phyloP scores from a whole-genome alignment of 2,113 vertebrate genomes.

The Panthera tigris region DNA sequence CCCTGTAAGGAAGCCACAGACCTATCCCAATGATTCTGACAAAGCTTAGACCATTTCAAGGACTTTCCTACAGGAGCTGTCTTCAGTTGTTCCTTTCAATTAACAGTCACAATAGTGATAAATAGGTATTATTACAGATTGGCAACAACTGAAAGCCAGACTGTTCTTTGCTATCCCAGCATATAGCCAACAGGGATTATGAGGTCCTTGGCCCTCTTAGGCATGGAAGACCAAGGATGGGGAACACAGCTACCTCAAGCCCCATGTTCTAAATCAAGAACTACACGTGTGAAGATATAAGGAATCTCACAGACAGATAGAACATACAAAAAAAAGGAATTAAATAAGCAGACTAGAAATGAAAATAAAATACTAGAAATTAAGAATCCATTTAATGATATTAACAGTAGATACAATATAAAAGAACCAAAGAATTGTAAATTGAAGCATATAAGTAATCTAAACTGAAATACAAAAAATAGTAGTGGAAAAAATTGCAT shows the following conservation, averaged over 20 bases:
- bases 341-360: background rate
- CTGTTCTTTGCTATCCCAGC: background rate
- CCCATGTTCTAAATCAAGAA: background rate
- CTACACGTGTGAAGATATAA: background rate
- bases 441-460: background rate
- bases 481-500: background rate
- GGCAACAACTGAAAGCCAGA: background rate
- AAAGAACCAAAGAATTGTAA: background rate
- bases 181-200: background rate
- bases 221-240: background rate
- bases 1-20: background rate
- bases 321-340: background rate
- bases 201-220: background rate
- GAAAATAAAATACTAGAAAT: constrained; percentile 22
- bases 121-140: background rate
- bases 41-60: background rate
- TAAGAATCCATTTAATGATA: background rate
- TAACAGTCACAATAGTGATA: background rate
- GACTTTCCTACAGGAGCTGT: background rate
- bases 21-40: background rate
- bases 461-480: background rate
- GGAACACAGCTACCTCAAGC: background rate
- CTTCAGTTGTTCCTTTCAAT: background rate
- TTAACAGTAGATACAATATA: background rate
- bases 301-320: background rate